Base-by-base conservation (phyloP, 2,797 vertebrate species). In the Margarornis squamiger region DNA sequence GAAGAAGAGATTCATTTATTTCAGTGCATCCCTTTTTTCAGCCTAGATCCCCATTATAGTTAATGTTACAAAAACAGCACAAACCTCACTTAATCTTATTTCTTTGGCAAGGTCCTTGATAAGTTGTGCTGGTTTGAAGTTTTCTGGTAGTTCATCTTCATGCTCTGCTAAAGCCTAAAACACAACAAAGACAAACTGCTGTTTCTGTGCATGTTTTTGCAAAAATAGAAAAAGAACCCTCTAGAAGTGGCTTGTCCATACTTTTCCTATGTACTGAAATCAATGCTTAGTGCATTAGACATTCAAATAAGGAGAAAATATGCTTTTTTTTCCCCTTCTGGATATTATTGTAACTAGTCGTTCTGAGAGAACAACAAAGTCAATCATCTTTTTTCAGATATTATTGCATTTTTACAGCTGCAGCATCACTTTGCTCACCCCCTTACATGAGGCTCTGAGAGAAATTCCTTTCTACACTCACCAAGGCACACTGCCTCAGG, bases 31-130 rank as follows among this genome's bases (percentile, higher is more conserved):
- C 10, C 43, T 49, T 84, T 78, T 78, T 24, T 81, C 7, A 77
- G 36, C 32, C 51, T 48, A 66, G 29, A 66, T 18, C 32, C 61
- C 34, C 48, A 57, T 2, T 9, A 32, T 4, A 58, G 54, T 26
- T 89, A 91, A 65, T 34, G 45, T 14, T 27, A 81, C 3, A 13
- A 48, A 94, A 88, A 79, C 41, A 71, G 54, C 86, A 96, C 97
- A 94, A 97, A 99, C 99, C 99, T 99, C 99, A 85, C 99, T 99
- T 97, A 99, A 98, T 97, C 99, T 98, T 98, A 99, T 99, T 98
- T 99, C 99, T 98, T 98, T 99, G 98, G 99, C 99, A 96, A 99
- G 99, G 97, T 99, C 99, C 97, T 99, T 99, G 96, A 99, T 99
- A 93, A 99, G 99, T 95, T 99, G 99, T 20, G 99, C 98, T 95